Evolutionary conservation across 2,113 vertebrate genomes (phyloP).

Genomic region (Talpa occidentalis): DNA sequence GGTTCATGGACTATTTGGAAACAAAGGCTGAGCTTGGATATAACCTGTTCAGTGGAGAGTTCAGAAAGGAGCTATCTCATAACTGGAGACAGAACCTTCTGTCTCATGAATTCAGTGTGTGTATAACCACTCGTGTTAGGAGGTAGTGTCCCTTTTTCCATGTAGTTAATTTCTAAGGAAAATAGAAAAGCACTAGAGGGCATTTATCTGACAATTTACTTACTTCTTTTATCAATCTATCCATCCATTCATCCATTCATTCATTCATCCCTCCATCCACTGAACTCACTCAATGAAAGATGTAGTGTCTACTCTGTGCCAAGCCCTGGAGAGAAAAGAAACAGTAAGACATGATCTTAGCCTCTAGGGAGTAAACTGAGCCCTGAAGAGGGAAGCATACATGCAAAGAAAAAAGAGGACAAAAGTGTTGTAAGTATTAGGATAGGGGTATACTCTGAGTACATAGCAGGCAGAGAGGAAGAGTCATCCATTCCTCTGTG

Average conservation of each 20-base stretch:
- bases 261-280: neutral
- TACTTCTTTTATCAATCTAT: neutral
- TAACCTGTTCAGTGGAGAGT: neutral
- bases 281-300: neutral
- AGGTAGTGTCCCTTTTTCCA: neutral
- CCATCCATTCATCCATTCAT: neutral
- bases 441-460: neutral
- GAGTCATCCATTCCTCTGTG: neutral
- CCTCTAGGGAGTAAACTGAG: neutral
- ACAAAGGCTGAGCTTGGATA: neutral
- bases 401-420: neutral
- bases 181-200: neutral
- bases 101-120: neutral
- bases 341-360: neutral
- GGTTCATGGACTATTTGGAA: neutral
- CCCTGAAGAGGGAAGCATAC: neutral
- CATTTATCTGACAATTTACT: neutral
- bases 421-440: neutral
- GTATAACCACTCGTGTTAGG: neutral
- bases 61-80: neutral
- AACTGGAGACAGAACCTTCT: neutral
- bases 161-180: neutral
- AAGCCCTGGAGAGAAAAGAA: neutral
- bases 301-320: neutral
- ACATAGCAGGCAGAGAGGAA: rapidly evolving